Evolutionary conservation across 2,797 vertebrate genomes (phyloP), one percentile per base, ranked within the genome.

Genomic region (Sebastiscus albofasciatus): DNA sequence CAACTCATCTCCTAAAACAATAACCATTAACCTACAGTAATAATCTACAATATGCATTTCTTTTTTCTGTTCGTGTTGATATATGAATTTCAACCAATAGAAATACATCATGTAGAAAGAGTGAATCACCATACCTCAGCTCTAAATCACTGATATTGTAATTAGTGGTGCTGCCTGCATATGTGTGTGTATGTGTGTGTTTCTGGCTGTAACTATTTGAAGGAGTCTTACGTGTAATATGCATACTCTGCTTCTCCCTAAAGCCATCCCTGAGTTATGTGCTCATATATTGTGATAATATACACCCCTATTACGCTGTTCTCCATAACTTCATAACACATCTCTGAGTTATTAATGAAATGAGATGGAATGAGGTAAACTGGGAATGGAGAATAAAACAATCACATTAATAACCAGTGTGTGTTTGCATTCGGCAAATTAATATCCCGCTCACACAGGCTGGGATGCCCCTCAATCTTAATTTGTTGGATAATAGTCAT

Each of bases 321-420:
- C 75, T 89, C 82, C 58, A 72, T 69, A 72, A 86, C 87, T 89
- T 84, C 58, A 72, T 69, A 72, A 86, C 87, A 84, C 80, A 90
- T 82, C 80, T 85, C 77, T 27, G 67, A 67, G 42, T 81, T 91
- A 92, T 90, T 93, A 94, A 93, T 91, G 81, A 90, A 91, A 87
- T 88, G 65, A 84, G 72, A 75, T 85, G 72, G 86, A 85, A 84
- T 81, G 42, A 79, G 80, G 72, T 79, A 54, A 83, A 79, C 60
- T 60, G 67, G 69, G 76, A 81, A 36, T 34, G 69, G 29, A 61
- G 31, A 76, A 84, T 81, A 71, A 85, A 94, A 85, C 74, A 87
- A 78, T 90, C 85, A 87, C 82, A 90, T 90, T 92, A 91, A 93
- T 91, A 94, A 92, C 84, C 82, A 61, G 68, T 85, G 83, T 91